Evolutionary conservation across 2,113 vertebrate species (phyloP).

Genomic region (Delphinapterus leucas): DNA sequence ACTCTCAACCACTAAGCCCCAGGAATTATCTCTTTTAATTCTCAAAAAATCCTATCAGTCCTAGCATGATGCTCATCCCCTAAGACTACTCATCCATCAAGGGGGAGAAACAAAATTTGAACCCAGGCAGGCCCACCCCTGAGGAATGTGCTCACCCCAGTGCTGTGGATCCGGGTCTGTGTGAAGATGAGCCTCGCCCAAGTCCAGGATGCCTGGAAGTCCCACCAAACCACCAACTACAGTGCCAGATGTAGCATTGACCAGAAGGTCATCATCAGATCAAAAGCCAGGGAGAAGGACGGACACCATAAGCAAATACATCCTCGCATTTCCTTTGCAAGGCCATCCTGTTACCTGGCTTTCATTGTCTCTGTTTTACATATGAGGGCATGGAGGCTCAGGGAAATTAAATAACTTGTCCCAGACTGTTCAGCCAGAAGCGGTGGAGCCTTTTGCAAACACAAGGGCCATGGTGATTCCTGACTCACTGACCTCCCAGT

Average conservation of each 20-base stretch:
- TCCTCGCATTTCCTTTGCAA: neutral
- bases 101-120: neutral
- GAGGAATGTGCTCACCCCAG: accelerated
- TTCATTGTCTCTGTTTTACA: neutral
- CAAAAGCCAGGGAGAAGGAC: neutral
- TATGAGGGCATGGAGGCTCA: neutral
- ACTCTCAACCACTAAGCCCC: no score
- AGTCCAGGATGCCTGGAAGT: neutral
- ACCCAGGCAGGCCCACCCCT: no score
- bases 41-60: neutral
- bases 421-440: neutral
- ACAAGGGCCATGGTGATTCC: neutral
- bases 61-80: neutral
- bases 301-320: neutral
- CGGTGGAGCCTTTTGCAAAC: neutral
- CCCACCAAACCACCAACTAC: no score
- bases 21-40: neutral
- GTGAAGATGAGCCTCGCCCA: accelerated
- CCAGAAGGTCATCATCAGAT: neutral
- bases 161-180: neutral
- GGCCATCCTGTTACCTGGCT: neutral
- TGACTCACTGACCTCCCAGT: neutral
- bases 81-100: neutral
- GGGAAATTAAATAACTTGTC: neutral
- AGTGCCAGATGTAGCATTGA: neutral